These are phyloP conservation scores for Pelodiscus sinensis DNA, from an alignment of 2,113 vertebrate species.

Conservation along the genomic window DNA sequence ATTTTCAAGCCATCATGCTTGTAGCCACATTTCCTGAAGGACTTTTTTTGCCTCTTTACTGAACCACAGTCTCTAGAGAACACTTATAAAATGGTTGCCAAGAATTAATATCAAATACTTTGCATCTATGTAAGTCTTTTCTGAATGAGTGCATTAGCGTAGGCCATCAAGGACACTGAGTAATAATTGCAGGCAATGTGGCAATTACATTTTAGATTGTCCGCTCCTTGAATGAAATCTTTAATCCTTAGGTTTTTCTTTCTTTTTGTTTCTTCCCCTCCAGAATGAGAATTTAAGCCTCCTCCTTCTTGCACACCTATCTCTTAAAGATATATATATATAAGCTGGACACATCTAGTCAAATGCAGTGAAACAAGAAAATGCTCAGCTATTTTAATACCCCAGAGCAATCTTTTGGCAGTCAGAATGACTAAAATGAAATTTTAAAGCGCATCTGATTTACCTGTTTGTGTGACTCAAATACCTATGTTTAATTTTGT, in stretches of 20 bases:
- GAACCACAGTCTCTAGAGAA: not conserved
- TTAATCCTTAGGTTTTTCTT: not conserved
- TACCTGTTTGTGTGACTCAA: constrained; percentile 77
- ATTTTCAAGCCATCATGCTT: not conserved
- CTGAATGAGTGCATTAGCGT: not conserved
- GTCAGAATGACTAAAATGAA: constrained; percentile 54
- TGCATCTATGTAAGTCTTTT: not conserved
- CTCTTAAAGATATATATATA: constrained; percentile 1
- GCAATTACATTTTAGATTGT: not conserved
- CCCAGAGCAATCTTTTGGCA: constrained; percentile 39
- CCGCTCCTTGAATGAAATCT: not conserved
- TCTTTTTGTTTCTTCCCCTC: not conserved
- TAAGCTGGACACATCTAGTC: constrained; percentile 22
- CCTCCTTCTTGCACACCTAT: not conserved
- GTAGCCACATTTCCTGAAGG: constrained; percentile 3
- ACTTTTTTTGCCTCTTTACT: constrained; percentile 1
- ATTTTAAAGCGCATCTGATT: constrained; percentile 73
- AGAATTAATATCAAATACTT: not conserved
- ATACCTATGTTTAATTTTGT: constrained; percentile 77
- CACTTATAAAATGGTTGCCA: not conserved
- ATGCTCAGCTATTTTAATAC: constrained; percentile 49
- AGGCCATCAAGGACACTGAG: not conserved
- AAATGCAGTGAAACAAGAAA: constrained; percentile 55
- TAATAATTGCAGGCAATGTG: not conserved
- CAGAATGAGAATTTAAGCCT: not conserved